These are phyloP conservation scores for Glaucomys volans DNA, from an alignment of 2,113 vertebrate species.

Conservation along the genomic window DNA sequence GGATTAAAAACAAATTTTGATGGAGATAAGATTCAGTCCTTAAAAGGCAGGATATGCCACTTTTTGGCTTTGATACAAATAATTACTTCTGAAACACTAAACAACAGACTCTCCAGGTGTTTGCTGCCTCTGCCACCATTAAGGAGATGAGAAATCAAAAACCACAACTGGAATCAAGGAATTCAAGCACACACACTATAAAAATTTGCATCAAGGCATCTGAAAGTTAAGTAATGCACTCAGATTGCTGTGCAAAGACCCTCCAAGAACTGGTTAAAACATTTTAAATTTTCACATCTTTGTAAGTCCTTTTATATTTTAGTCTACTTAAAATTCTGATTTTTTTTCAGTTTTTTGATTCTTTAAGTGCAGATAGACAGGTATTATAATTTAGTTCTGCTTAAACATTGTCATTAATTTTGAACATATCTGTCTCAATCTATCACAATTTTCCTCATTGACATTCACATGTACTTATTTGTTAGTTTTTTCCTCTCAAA, in stretches of 20 bases:
- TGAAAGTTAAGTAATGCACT: neutral
- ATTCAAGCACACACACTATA: neutral
- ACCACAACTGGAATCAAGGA: neutral
- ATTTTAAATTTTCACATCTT: neutral
- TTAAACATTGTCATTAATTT: slow-evolving; percentile 51
- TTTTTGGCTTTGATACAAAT: neutral
- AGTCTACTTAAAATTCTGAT: slow-evolving; percentile 36
- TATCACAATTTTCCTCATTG: neutral
- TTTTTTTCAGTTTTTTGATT: slow-evolving; percentile 30
- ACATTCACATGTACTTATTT: neutral
- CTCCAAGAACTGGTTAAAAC: slow-evolving; percentile 53
- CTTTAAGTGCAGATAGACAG: neutral
- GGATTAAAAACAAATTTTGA: neutral
- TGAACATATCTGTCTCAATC: neutral
- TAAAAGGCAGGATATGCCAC: neutral
- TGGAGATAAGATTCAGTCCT: neutral
- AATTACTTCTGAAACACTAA: neutral
- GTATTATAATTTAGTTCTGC: slow-evolving; percentile 17
- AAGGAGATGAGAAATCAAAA: neutral
- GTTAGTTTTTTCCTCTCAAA: neutral
- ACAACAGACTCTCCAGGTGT: neutral
- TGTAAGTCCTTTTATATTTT: neutral
- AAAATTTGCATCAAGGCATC: neutral
- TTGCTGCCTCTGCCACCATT: neutral
- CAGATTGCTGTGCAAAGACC: accelerated